phyloP scores from a whole-genome alignment of 2,797 vertebrate species.

The Nannoperca australis region DNA sequence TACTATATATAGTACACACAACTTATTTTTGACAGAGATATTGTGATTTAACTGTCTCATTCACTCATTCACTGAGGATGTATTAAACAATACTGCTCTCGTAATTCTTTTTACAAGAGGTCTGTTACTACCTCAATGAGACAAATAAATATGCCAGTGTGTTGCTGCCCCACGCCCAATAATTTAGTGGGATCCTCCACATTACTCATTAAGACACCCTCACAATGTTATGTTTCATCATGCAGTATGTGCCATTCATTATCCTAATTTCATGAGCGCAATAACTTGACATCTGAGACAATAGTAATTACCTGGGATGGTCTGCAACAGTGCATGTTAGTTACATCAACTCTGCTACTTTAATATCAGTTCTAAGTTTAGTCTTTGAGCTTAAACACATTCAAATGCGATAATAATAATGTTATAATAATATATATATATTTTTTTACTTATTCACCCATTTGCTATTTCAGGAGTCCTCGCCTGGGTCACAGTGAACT shows the following conservation, averaged over 20 bases:
- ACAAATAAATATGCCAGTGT: conserved; percentile 70
- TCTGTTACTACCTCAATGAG: conserved; percentile 61
- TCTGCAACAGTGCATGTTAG: conserved; percentile 54
- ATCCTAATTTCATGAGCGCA: conserved; percentile 77
- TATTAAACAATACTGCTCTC: conserved; percentile 43
- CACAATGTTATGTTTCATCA: conserved; percentile 71
- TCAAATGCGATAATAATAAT: conserved; percentile 1
- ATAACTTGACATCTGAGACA: conserved; percentile 79
- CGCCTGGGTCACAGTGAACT: conserved; percentile 99
- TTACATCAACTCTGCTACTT: conserved; percentile 45
- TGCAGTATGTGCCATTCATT: conserved; percentile 65
- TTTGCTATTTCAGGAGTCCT: conserved; percentile 90
- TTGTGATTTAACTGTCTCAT: conserved; percentile 33
- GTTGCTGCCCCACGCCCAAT: conserved; percentile 74
- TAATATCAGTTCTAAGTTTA: conserved; percentile 30
- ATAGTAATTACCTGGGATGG: conserved; percentile 78
- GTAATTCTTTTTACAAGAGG: conserved; percentile 61
- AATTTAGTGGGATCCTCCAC: conserved; percentile 75
- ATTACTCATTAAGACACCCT: conserved; percentile 75
- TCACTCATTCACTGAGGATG: conserved; percentile 12
- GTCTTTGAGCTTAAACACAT: conserved; percentile 20
- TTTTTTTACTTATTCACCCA: conserved; percentile 53
- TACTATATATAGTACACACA: conserved; percentile 1
- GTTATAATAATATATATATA: too few relatives aligned
- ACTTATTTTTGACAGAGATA: conserved; percentile 12